These are phyloP conservation scores for Acronicta leporina DNA, from an alignment of 2,888 invertebrate genomes.

Conservation along the genomic window DNA sequence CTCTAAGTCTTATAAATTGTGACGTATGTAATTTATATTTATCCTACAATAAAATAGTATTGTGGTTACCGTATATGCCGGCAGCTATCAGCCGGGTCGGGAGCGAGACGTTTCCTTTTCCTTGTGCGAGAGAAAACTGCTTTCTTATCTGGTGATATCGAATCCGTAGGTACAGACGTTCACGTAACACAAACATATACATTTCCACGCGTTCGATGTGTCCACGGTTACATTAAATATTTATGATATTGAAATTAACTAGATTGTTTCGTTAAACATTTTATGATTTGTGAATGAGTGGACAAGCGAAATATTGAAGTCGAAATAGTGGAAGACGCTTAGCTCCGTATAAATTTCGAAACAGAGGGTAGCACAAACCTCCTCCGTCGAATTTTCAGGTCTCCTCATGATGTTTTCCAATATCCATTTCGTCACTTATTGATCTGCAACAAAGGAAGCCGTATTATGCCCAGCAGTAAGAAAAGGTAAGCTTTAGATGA, in stretches of 20 bases:
- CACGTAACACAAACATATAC: slow-evolving; percentile 39
- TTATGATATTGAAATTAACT: background rate
- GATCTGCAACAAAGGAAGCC: no score
- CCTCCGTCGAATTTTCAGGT: no score
- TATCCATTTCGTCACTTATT: no score
- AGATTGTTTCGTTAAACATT: background rate
- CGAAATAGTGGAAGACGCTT: no score
- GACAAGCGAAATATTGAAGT: background rate
- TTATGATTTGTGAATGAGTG: background rate
- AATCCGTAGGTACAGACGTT: slow-evolving; percentile 53
- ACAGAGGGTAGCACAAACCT: no score
- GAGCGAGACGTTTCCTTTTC: slow-evolving; percentile 68
- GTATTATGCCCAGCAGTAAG: no score
- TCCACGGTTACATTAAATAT: background rate
- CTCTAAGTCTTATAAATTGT: no score
- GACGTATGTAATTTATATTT: no score
- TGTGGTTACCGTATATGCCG: slow-evolving; percentile 44
- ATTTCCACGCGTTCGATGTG: slow-evolving; percentile 13
- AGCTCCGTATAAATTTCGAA: no score
- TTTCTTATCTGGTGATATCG: slow-evolving; percentile 70
- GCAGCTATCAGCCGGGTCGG: slow-evolving; percentile 48
- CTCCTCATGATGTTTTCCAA: no score
- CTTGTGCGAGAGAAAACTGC: slow-evolving; percentile 71
- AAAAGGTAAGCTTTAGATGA: no score
- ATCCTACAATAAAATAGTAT: background rate